Evolutionary conservation across 2,797 vertebrate species (phyloP).

Genomic region (Typhlichthys eigenmanni): DNA sequence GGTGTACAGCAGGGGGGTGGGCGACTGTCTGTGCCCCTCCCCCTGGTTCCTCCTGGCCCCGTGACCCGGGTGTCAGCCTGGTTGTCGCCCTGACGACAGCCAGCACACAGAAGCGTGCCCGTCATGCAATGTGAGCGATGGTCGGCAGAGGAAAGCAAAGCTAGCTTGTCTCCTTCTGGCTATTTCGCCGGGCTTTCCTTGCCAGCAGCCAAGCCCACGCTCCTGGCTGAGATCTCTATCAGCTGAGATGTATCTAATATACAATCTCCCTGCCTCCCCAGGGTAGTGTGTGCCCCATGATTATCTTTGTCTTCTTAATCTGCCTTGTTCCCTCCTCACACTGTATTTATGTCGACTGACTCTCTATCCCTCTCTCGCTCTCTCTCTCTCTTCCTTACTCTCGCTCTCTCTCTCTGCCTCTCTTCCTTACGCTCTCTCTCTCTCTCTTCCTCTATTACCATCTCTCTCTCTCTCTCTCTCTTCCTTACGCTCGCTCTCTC

Average conservation of each 20-base stretch:
- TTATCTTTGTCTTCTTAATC: not conserved
- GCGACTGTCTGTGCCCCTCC: constrained; percentile 24
- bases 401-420: constrained; percentile 6
- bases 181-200: constrained; percentile 63
- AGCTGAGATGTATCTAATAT: constrained; percentile 68
- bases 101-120: constrained; percentile 42
- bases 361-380: not conserved
- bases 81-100: constrained; percentile 45
- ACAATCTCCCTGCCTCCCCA: constrained; percentile 31
- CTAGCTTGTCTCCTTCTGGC: constrained; percentile 37
- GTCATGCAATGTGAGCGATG: constrained; percentile 38
- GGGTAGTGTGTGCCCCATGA: not conserved
- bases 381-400: not conserved
- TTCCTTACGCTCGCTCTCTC: not conserved
- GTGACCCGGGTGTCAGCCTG: constrained; percentile 34
- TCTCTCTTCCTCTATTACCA: not conserved
- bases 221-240: constrained; percentile 70
- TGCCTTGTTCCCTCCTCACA: not conserved
- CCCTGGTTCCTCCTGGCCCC: not conserved
- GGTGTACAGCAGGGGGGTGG: too few species aligned
- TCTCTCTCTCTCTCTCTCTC: constrained; percentile 3
- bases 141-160: constrained; percentile 44
- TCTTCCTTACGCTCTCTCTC: not conserved
- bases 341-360: not conserved
- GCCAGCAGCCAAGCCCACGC: constrained; percentile 31